Conservation (phyloP, 2,797 vertebrate genomes). For the Chelidonichthys spinosus region DNA sequence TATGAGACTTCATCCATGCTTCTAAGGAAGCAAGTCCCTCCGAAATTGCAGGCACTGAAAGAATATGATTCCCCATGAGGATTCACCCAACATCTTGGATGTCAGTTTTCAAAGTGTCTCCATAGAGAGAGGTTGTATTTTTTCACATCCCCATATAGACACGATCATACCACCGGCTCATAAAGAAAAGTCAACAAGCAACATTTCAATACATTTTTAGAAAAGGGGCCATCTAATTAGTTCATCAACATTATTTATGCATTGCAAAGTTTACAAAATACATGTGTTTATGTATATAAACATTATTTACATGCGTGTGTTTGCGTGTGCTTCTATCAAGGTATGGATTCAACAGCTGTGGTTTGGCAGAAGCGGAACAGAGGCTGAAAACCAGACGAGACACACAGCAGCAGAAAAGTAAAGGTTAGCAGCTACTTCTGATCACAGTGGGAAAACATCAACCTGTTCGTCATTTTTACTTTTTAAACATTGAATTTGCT, state of each 20-base stretch:
- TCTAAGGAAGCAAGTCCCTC: not conserved
- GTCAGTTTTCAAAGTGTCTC: not conserved
- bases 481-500: not conserved
- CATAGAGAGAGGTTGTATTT: not conserved
- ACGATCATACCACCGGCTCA: not conserved
- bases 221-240: not conserved
- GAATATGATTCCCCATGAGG: not conserved
- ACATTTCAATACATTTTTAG: not conserved
- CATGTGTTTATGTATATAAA: too few relatives aligned
- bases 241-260: not conserved
- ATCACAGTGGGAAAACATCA: not conserved
- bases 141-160: not conserved
- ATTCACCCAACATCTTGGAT: not conserved
- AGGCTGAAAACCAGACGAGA: slow-evolving; percentile 85
- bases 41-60: not conserved
- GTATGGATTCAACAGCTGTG: slow-evolving; percentile 97
- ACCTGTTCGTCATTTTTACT: not conserved
- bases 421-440: slow-evolving; percentile 80
- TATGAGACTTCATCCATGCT: not conserved
- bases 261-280: too few relatives aligned
- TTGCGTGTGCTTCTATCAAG: slow-evolving; percentile 70
- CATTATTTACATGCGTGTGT: not conserved
- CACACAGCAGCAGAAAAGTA: slow-evolving; percentile 83
- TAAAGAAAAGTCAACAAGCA: not conserved
- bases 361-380: slow-evolving; percentile 82